A percentile compares a stretch with the other conserved stretches of the same genome.
These are phyloP conservation scores for Euura saliciscinereae DNA, from an alignment of 1,140 invertebrate species.

Conservation along the genomic window DNA sequence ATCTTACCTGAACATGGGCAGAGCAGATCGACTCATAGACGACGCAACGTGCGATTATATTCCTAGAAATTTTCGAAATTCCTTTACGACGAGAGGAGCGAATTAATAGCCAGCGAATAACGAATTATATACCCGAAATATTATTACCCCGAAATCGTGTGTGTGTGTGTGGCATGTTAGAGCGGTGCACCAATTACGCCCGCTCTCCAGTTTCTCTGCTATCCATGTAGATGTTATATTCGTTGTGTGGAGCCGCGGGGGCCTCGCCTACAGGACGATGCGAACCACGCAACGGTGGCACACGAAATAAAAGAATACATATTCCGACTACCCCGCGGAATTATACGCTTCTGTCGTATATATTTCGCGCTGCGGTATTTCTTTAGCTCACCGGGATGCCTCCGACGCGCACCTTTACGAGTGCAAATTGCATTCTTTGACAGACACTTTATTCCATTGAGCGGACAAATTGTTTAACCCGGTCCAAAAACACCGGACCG, in stretches of 20 bases:
- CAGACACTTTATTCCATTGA: neutral
- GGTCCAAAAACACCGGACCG: neutral
- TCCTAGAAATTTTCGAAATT: neutral
- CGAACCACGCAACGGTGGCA: slow-evolving; percentile 6
- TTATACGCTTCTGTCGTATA: slow-evolving; percentile 7
- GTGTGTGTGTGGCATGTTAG: too few relatives aligned
- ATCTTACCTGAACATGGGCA: neutral
- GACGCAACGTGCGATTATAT: neutral
- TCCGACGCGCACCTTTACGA: slow-evolving; percentile 1
- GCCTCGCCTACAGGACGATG: neutral
- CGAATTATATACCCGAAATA: slow-evolving; percentile 1
- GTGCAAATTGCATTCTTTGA: slow-evolving; percentile 3
- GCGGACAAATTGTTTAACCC: neutral
- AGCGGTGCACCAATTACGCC: neutral
- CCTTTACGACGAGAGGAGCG: neutral
- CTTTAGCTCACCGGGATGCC: neutral
- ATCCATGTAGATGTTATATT: neutral
- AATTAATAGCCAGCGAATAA: neutral
- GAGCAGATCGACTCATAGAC: neutral
- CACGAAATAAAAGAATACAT: neutral
- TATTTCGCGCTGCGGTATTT: neutral
- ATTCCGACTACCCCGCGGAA: neutral
- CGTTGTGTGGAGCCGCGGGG: neutral
- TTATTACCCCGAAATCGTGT: neutral
- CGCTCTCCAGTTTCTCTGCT: neutral